Evolutionary conservation across 2,797 vertebrate species (phyloP), one percentile per base, ranked within the genome.

Genomic region (Cheirogaleus major): DNA sequence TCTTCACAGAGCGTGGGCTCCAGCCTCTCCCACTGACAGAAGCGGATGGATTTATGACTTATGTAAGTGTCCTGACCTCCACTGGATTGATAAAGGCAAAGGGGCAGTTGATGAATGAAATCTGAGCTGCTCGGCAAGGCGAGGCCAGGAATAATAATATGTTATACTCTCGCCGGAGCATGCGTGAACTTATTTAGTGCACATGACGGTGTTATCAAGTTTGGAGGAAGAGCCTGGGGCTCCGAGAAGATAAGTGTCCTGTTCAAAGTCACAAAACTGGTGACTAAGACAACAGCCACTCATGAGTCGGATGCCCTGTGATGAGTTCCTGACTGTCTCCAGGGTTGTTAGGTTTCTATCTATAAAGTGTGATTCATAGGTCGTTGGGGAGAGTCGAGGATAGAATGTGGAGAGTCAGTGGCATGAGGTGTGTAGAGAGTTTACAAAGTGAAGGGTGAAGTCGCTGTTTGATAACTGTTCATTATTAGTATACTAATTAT

Each of bases 111-210:
- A 50, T 7, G 35, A 65, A 35, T 2, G 5, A n/a, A 81, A 5
- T 27, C 25, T 43, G n/a, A 86, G 72, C 35, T 50, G 15, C n/a
- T 79, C 10, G n/a, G 38, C 32, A 25, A 70, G 38, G 17, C 4
- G 8, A 20, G 61, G 15, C 14, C 2, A 4, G 43, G 32, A 84
- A 41, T 5, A 48, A 32, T 7, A 23, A 27, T 45, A 10, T 17
- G 22, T 57, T 70, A 17, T 25, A n/a, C 22, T 70, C 70, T 23
- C 5, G 4, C 43, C 27, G 8, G 13, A 52, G 48, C 52, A 15
- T 11, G 43, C 0, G 0, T 41, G 13, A 12, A 4, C 7, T 27
- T 45, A 35, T 1, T 67, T 65, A 38, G 18, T 50, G 67, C 52
- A 27, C 1, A 32, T 2, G 2, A 27, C 67, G 50, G 7, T 0